phyloP scores from a whole-genome alignment of 2,888 invertebrate genomes.

The Synergus gifuensis region DNA sequence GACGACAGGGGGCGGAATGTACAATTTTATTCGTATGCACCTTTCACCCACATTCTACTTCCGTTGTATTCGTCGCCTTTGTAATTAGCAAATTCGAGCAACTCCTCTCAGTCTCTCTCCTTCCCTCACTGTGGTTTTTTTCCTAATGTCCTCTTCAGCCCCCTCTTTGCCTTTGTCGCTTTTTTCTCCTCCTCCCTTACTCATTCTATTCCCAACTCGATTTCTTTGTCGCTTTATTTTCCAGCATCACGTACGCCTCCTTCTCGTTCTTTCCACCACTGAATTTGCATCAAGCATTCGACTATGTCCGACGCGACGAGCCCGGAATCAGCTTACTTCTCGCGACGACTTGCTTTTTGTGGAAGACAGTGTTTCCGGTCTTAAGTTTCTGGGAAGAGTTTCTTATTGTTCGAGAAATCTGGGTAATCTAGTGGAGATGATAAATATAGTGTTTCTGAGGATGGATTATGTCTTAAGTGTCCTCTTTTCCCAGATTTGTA shows the following conservation, averaged over 20 bases:
- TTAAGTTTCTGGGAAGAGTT: slow-evolving; percentile 30
- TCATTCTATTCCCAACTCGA: slow-evolving; percentile 22
- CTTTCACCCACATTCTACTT: slow-evolving; percentile 11
- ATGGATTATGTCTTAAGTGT: not conserved
- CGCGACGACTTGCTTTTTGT: slow-evolving; percentile 28
- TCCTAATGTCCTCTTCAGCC: not conserved
- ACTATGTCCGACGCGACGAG: not conserved
- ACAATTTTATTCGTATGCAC: slow-evolving; percentile 31
- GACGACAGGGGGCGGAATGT: slow-evolving; percentile 32
- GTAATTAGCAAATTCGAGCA: slow-evolving; percentile 36
- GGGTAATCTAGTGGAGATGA: slow-evolving; percentile 38
- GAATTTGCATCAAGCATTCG: slow-evolving; percentile 31
- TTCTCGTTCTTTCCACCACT: slow-evolving; percentile 18
- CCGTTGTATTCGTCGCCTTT: slow-evolving; percentile 33
- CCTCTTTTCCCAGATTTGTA: not conserved
- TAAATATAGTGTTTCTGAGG: slow-evolving; percentile 3
- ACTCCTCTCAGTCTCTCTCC: not conserved
- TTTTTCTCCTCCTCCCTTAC: not conserved
- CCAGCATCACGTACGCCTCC: slow-evolving; percentile 13
- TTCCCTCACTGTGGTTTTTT: not conserved
- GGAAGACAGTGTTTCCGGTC: slow-evolving; percentile 15
- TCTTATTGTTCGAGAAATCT: not conserved
- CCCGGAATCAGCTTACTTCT: slow-evolving; percentile 36
- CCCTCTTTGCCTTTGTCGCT: not conserved
- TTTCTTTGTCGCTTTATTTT: slow-evolving; percentile 25